Percentiles rank a stretch among this genome's conserved stretches.
Evolutionary conservation across 2,888 invertebrate genomes (phyloP).

Genomic region (Lasioglossum zephyrum): DNA sequence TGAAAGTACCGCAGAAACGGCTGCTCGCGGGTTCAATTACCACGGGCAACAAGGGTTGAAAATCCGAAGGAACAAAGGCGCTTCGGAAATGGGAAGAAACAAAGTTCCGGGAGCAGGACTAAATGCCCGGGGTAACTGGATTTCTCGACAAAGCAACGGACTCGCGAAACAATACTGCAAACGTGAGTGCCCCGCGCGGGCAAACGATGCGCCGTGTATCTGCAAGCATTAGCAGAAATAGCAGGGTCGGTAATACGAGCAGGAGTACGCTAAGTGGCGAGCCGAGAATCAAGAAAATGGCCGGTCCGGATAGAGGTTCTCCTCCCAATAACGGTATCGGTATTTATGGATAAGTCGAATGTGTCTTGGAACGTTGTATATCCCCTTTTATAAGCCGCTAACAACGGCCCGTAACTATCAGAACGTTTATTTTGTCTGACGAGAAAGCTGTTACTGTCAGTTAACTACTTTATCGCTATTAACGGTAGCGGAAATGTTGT

Average conservation of each 20-base stretch:
- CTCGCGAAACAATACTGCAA: constrained; percentile 4
- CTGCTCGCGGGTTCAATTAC: constrained; percentile 1
- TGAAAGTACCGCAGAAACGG: neutral
- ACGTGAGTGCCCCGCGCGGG: neutral
- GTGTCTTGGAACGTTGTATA: neutral
- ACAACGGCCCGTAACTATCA: neutral
- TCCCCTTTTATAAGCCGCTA: neutral
- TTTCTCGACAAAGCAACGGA: neutral
- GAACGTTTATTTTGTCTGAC: neutral
- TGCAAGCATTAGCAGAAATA: neutral
- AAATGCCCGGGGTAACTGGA: neutral
- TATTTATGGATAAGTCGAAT: constrained; percentile 16
- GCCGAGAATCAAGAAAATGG: constrained; percentile 26
- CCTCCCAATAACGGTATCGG: constrained; percentile 17
- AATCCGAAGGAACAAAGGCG: constrained; percentile 13
- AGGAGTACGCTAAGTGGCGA: constrained; percentile 51
- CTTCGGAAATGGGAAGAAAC: constrained; percentile 5
- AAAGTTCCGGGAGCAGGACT: neutral
- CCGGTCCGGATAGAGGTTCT: neutral
- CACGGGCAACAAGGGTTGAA: neutral
- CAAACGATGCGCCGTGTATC: constrained; percentile 3
- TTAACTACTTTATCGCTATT: neutral
- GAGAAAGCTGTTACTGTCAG: neutral
- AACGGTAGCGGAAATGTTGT: neutral
- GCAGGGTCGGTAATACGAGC: constrained; percentile 26